A percentile compares a stretch with the other conserved stretches of the same genome.
Conservation (phyloP, 2,113 vertebrate genomes). For the Vidua macroura region DNA sequence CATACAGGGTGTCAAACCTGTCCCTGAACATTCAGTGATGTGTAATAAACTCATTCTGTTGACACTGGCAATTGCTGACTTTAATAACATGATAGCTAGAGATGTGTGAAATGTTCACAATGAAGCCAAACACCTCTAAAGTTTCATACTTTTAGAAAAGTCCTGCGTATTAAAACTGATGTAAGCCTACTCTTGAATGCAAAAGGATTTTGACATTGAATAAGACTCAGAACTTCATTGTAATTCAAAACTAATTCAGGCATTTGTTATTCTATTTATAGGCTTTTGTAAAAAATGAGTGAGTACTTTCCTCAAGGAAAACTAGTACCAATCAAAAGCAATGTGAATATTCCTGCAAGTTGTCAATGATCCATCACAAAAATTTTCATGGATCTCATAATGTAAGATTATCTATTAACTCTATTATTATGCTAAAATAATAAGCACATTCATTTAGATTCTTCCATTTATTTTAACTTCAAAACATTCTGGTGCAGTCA, state of each 20-base stretch:
- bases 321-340: neutral
- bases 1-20: neutral
- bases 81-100: neutral
- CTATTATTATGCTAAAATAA: neutral
- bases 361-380: neutral
- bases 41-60: neutral
- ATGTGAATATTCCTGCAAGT: neutral
- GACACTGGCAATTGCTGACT: neutral
- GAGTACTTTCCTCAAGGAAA: neutral
- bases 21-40: neutral
- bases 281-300: neutral
- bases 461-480: conserved; percentile 31
- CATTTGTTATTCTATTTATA: neutral
- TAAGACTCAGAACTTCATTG: neutral
- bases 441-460: neutral
- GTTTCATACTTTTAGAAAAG: neutral
- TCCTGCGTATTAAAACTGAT: neutral
- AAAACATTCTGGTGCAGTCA: neutral
- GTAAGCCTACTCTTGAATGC: neutral
- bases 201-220: neutral
- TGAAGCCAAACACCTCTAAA: neutral
- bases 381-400: neutral
- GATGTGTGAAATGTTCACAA: neutral
- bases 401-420: neutral
- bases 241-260: neutral